These are phyloP conservation scores for Trichacis sp. DNA, from an alignment of 2,888 invertebrate genomes.

Conservation along the genomic window DNA sequence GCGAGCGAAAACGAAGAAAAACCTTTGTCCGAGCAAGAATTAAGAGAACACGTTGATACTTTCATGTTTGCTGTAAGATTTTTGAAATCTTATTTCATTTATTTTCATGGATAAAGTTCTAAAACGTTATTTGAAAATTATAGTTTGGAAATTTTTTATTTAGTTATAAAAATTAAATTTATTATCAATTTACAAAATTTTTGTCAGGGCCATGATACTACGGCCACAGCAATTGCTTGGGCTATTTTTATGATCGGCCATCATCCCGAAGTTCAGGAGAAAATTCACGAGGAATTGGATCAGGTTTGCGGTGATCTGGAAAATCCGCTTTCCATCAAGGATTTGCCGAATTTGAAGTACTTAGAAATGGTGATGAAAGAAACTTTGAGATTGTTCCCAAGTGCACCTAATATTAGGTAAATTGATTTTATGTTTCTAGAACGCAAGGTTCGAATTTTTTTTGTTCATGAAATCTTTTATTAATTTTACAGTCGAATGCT, in stretches of 20 bases:
- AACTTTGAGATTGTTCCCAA: slow-evolving; percentile 72
- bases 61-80: slow-evolving; percentile 78
- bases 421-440: no score
- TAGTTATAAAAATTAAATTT: no score
- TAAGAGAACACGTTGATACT: slow-evolving; percentile 80
- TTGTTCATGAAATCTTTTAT: no score
- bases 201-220: slow-evolving; percentile 73
- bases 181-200: no score
- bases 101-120: no score
- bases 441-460: no score
- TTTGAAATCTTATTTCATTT: no score
- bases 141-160: no score
- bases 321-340: slow-evolving; percentile 54
- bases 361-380: slow-evolving; percentile 74
- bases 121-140: no score
- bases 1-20: slow-evolving; percentile 72
- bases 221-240: slow-evolving; percentile 71
- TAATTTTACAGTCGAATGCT: slow-evolving; percentile 53
- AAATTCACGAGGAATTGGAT: slow-evolving; percentile 66
- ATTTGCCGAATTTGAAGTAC: slow-evolving; percentile 69
- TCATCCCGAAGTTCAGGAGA: slow-evolving; percentile 68
- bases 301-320: slow-evolving; percentile 61
- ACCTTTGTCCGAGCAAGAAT: slow-evolving; percentile 73
- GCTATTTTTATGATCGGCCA: slow-evolving; percentile 69
- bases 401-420: slow-evolving; percentile 65